Evolutionary conservation across 2,888 invertebrate species (phyloP), one percentile per base, ranked within the genome.

Genomic region (Eulithis prunata): DNA sequence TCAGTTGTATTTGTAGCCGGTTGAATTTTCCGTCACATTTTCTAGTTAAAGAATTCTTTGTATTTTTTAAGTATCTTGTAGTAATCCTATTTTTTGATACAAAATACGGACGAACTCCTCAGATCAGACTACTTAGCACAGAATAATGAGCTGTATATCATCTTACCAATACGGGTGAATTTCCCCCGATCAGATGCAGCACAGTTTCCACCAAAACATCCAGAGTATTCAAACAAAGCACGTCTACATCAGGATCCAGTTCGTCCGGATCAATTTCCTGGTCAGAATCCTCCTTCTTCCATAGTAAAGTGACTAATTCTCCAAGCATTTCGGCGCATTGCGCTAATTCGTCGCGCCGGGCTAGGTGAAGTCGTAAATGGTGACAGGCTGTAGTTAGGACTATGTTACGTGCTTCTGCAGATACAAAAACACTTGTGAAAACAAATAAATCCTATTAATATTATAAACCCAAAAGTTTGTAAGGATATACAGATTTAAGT

Each of bases 131-230:
- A 5, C 32, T 32, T 3, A 6, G n/a, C n/a, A 57, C 13, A 49
- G 11, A 47, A 43, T 32, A 45, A 45, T 36, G 13, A 54, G 12
- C 8, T 13, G 2, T 43, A 52, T 4, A 0, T 28, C 87, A 0
- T 28, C 87, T 84, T 56, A 95, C 95, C 82, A 96, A 88, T 12
- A 97, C 95, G 0, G 95, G 94, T 5, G 96, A 94, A 28, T 95
- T 96, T 43, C 96, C 95, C 70, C 97, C 97, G 77, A 97, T 96
- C 36, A 97, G 94, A 72, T 96, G 96, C 70, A 97, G 91, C 5
- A 97, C 97, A 0, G 97, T 97, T 82, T 98, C 97, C 54, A 98
- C 96, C 5, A 98, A 92, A 66, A 97, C 97, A 77, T 97, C 97
- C 65, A 98, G 87, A 5, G 97, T 95, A 66, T 96, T 96, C 68